phyloP scores from a whole-genome alignment of 2,888 invertebrate genomes.

The Protodeltote pygarga region DNA sequence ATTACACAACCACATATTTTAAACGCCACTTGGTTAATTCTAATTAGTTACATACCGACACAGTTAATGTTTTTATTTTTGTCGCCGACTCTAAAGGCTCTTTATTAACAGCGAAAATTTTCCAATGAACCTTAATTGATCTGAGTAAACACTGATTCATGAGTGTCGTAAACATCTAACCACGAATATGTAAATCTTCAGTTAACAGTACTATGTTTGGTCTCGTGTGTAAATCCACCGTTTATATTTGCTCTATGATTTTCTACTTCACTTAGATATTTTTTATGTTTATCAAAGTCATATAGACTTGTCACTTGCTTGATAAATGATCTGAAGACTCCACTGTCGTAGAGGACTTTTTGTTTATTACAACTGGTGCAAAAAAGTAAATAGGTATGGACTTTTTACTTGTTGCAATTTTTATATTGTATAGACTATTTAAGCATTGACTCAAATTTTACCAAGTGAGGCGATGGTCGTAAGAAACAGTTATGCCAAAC shows the following conservation, averaged over 20 bases:
- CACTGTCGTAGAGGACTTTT: slow-evolving; percentile 49
- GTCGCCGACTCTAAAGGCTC: slow-evolving; percentile 43
- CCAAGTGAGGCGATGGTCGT: no score
- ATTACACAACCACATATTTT: slow-evolving; percentile 35
- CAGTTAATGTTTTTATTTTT: slow-evolving; percentile 57
- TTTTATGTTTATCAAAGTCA: slow-evolving; percentile 14
- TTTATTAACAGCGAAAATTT: slow-evolving; percentile 60
- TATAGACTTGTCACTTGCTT: slow-evolving; percentile 29
- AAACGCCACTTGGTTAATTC: slow-evolving; percentile 38
- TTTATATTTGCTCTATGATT: slow-evolving; percentile 1
- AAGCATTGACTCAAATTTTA: no score
- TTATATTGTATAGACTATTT: no score
- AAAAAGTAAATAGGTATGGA: no score
- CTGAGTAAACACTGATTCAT: slow-evolving; percentile 45
- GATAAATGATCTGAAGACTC: slow-evolving; percentile 40
- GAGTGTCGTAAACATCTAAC: slow-evolving; percentile 29
- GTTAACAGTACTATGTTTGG: slow-evolving; percentile 22
- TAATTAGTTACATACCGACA: slow-evolving; percentile 42
- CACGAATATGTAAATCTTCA: slow-evolving; percentile 24
- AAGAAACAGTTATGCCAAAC: no score
- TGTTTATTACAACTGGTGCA: no score
- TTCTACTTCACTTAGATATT: slow-evolving; percentile 6
- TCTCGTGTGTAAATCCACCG: slow-evolving; percentile 5
- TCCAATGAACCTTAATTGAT: slow-evolving; percentile 66
- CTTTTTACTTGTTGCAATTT: slow-evolving; percentile 57